These are phyloP conservation scores for Ricordea florida DNA, from an alignment of 92 coral and sea anemone genomes.

Conservation along the genomic window DNA sequence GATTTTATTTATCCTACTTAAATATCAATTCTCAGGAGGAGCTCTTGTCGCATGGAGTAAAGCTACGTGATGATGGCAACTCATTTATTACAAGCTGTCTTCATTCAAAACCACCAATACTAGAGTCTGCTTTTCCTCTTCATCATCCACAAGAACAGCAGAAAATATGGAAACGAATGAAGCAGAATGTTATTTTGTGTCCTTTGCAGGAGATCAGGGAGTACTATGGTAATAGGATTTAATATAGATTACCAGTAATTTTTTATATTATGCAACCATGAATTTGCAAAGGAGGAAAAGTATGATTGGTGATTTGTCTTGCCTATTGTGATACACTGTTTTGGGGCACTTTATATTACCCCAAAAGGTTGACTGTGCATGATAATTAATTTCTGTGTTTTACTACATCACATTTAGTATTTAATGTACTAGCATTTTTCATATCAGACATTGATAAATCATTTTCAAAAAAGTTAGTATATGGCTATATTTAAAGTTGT, in stretches of 20 bases:
- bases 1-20: background rate
- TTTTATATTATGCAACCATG: too few species aligned
- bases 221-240: slow-evolving; percentile 77
- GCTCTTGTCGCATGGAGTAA: slow-evolving; percentile 68
- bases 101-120: slow-evolving; percentile 88
- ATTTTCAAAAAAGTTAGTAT: too few species aligned
- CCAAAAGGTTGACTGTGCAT: too few species aligned
- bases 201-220: slow-evolving; percentile 95
- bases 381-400: too few species aligned
- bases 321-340: too few species aligned
- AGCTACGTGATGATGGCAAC: slow-evolving; percentile 70
- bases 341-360: too few species aligned
- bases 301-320: too few species aligned
- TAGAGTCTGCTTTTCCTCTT: slow-evolving; percentile 87
- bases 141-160: slow-evolving; percentile 74
- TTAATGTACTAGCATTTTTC: too few species aligned
- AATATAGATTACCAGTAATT: background rate
- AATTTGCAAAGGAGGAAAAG: too few species aligned
- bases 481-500: too few species aligned
- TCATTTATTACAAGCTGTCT: slow-evolving; percentile 77
- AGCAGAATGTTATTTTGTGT: slow-evolving; percentile 78
- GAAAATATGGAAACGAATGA: slow-evolving; percentile 86
- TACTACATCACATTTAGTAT: too few species aligned
- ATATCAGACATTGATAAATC: too few species aligned
- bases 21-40: slow-evolving; percentile 22